Conservation (phyloP, 2,888 invertebrate species). For the Falcaria lacertinaria region DNA sequence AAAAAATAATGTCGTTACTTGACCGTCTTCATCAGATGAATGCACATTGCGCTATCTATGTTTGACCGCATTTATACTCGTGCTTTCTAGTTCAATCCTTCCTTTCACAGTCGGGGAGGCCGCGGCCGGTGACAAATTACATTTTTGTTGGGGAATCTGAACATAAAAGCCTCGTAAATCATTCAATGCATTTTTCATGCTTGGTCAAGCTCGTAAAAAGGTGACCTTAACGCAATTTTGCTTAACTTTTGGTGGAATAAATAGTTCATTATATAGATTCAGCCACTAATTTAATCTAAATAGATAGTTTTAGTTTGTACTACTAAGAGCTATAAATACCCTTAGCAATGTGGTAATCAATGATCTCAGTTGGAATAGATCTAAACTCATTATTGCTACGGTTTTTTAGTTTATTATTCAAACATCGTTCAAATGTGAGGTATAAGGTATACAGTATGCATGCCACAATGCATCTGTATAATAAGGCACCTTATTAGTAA, state of each 20-base stretch:
- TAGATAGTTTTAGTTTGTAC: too few relatives aligned
- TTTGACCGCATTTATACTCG: slow-evolving; percentile 2
- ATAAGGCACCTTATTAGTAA: slow-evolving; percentile 10
- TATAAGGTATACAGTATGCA: neutral
- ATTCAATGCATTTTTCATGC: slow-evolving; percentile 57
- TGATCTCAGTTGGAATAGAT: too few relatives aligned
- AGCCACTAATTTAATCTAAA: neutral
- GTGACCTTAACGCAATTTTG: slow-evolving; percentile 28
- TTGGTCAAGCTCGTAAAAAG: slow-evolving; percentile 49
- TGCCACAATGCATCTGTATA: slow-evolving; percentile 1
- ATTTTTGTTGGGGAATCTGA: slow-evolving; percentile 50
- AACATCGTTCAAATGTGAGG: slow-evolving; percentile 4
- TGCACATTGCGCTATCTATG: slow-evolving; percentile 5
- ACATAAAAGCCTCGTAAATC: slow-evolving; percentile 53
- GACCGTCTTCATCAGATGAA: neutral
- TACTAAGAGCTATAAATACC: too few relatives aligned
- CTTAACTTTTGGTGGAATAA: slow-evolving; percentile 15
- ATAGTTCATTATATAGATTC: neutral
- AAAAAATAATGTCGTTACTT: neutral
- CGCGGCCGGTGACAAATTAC: slow-evolving; percentile 47
- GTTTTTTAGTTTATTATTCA: slow-evolving; percentile 25
- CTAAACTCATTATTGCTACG: too few relatives aligned
- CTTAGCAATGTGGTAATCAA: too few relatives aligned
- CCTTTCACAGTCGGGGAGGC: slow-evolving; percentile 27
- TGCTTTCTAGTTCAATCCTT: slow-evolving; percentile 21